These are phyloP conservation scores for Prietella phreatophila DNA, from an alignment of 2,113 vertebrate genomes.

Conservation along the genomic window DNA sequence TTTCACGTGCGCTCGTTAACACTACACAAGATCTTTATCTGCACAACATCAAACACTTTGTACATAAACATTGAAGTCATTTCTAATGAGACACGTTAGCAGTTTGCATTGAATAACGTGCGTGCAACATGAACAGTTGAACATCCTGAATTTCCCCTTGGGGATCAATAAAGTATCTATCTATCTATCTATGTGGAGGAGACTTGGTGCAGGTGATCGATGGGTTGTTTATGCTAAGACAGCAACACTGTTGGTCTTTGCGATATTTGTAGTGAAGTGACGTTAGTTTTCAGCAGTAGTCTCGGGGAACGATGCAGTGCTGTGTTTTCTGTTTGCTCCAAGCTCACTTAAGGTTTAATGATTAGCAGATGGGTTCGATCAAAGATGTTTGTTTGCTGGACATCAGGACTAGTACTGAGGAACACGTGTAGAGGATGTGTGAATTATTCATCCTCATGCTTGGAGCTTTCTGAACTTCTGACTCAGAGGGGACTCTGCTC, in stretches of 20 bases:
- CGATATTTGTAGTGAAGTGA: not conserved
- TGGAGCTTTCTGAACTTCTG: not conserved
- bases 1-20: not conserved
- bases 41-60: not conserved
- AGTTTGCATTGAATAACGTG: not conserved
- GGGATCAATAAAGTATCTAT: too few relatives aligned
- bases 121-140: not conserved
- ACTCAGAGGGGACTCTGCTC: too few relatives aligned
- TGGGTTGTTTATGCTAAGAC: not conserved
- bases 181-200: too few relatives aligned
- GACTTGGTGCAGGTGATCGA: not conserved
- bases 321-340: not conserved
- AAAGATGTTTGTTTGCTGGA: not conserved
- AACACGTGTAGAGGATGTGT: not conserved
- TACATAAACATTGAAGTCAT: not conserved
- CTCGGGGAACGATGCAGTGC: not conserved
- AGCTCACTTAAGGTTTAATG: not conserved
- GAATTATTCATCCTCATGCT: not conserved
- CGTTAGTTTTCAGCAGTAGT: not conserved
- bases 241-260: not conserved
- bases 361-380: not conserved
- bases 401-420: not conserved
- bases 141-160: too few relatives aligned
- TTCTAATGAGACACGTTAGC: not conserved
- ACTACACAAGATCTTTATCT: not conserved